phyloP scores from a whole-genome alignment of 2,113 vertebrate genomes.

The Silurus meridionalis region DNA sequence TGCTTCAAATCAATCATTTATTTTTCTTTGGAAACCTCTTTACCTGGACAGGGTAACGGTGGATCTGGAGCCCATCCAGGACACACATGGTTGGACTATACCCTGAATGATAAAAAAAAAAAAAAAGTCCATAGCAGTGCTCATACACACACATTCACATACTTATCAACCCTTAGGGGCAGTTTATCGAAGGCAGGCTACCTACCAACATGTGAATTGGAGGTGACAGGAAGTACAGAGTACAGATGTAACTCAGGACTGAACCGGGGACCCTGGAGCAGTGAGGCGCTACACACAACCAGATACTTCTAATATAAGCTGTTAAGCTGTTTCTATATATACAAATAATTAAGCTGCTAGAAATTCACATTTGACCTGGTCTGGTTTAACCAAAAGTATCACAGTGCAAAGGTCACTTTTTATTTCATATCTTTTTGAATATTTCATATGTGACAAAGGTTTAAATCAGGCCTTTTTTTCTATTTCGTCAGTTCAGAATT shows the following conservation, averaged over 20 bases:
- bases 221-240: not conserved
- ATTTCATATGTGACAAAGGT: not conserved
- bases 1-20: not conserved
- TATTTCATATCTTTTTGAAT: not conserved
- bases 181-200: not conserved
- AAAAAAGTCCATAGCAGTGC: not conserved
- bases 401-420: not conserved
- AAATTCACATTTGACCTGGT: not conserved
- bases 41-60: not conserved
- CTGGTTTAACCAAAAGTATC: not conserved
- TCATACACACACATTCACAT: not conserved
- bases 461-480: not conserved
- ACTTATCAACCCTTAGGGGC: not conserved
- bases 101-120: not conserved
- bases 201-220: not conserved
- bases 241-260: not conserved
- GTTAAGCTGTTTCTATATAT: not conserved
- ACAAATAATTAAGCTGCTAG: not conserved
- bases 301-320: conserved; percentile 2
- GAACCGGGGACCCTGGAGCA: not conserved
- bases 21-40: not conserved
- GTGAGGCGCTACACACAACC: not conserved
- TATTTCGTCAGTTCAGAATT: not conserved
- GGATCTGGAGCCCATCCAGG: not conserved
- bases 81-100: not conserved